These are phyloP conservation scores for Spinus olivaceus DNA, from an alignment of 2,797 vertebrate genomes.

Conservation along the genomic window DNA sequence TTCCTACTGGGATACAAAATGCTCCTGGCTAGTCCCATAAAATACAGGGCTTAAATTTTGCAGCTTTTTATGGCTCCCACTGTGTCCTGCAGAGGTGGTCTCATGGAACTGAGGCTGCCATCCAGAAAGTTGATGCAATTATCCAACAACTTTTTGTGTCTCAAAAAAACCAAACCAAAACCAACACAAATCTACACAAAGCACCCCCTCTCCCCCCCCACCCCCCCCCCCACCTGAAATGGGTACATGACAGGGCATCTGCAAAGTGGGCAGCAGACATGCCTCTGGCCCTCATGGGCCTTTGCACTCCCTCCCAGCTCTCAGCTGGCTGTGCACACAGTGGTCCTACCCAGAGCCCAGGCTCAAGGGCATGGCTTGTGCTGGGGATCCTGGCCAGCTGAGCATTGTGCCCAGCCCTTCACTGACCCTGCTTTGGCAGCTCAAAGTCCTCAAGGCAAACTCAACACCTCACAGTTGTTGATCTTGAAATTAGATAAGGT, in stretches of 20 bases:
- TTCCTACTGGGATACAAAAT: background rate
- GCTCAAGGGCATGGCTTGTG: background rate
- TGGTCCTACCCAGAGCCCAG: background rate
- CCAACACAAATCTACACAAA: background rate
- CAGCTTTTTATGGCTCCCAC: background rate
- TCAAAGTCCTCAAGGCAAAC: background rate
- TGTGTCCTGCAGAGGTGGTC: background rate
- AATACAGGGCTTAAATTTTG: background rate
- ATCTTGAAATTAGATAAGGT: background rate
- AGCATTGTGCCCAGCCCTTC: background rate
- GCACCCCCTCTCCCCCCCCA: accelerated
- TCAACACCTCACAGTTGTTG: background rate
- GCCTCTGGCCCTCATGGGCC: background rate
- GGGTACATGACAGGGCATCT: background rate
- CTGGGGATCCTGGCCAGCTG: background rate
- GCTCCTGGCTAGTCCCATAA: background rate
- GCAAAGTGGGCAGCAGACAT: background rate
- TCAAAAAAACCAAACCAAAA: background rate
- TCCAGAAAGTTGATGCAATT: background rate
- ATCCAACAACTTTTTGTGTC: background rate
- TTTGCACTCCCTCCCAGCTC: background rate
- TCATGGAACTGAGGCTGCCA: background rate
- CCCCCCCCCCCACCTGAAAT: background rate
- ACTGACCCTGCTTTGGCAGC: background rate
- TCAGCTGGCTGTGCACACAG: background rate